phyloP scores from a whole-genome alignment of 2,113 vertebrate genomes.

The Entelurus aequoreus region DNA sequence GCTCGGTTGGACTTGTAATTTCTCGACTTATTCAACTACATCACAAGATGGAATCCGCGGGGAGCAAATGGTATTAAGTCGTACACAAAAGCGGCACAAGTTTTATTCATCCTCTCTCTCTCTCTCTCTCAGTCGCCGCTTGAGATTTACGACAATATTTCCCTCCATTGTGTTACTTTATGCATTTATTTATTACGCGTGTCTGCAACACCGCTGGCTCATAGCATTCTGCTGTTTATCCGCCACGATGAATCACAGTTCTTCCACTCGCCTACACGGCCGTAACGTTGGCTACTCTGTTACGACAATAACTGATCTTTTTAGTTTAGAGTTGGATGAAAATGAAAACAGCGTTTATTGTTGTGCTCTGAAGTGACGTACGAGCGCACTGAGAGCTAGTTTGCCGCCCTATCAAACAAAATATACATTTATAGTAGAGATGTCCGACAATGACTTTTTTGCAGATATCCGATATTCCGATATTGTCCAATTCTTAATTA shows the following conservation, averaged over 20 bases:
- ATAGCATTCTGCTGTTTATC: slow-evolving; percentile 24
- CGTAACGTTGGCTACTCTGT: too few species aligned
- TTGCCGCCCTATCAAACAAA: neutral
- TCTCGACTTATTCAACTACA: slow-evolving; percentile 50
- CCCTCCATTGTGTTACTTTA: slow-evolving; percentile 28
- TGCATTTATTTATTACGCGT: slow-evolving; percentile 20
- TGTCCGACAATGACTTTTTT: too few species aligned
- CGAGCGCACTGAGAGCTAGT: neutral
- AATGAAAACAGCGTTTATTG: too few species aligned
- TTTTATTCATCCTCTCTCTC: slow-evolving; percentile 23
- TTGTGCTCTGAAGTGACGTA: neutral
- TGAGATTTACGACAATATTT: slow-evolving; percentile 40
- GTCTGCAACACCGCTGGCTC: slow-evolving; percentile 18
- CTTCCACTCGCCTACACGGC: neutral
- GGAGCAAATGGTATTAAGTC: slow-evolving; percentile 16
- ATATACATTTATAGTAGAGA: neutral
- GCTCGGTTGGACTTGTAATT: slow-evolving; percentile 32
- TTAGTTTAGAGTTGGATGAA: too few species aligned
- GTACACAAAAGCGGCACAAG: slow-evolving; percentile 17
- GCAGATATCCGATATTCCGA: too few species aligned
- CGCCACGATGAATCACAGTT: slow-evolving; percentile 31
- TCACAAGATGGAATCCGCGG: slow-evolving; percentile 18
- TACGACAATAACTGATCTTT: too few species aligned
- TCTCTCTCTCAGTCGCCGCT: slow-evolving; percentile 8
- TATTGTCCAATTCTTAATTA: too few species aligned